Evolutionary conservation across 2,113 vertebrate genomes (phyloP), one percentile per base, ranked within the genome.

Genomic region (Ellobius talpinus): DNA sequence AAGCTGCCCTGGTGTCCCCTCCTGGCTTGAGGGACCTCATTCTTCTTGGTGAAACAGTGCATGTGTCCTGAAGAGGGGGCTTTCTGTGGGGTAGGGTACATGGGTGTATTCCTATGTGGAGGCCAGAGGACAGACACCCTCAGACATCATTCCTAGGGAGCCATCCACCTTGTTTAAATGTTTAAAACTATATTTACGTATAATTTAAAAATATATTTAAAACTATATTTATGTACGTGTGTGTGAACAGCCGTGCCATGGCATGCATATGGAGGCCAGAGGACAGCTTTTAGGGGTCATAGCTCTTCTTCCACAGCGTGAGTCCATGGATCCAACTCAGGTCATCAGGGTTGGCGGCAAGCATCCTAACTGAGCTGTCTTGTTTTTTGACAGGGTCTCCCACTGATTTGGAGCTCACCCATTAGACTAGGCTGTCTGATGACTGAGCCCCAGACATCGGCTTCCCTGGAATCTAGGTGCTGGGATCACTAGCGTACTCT

Each of bases 11-110:
- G 4, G 76, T 42, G 16, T 5, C 47, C 42, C 66, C 13, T 61
- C 26, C 23, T 61, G n/a, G 3, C n/a, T 29, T 3, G 0, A 21
- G 50, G 39, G 4, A 0, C 6, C 1, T 47, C 61, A 42, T 2
- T 33, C 3, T 89, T 42, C 72, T 82, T 33, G 63, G 78, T 77
- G 39, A 26, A 21, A 31, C 36, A 14, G 0, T 84, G 58, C 29
- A 5, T 85, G 61, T 42, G 42, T 23, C 81, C 82, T 0, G 0
- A 87, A 39, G 33, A 11, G 16, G 11, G 14, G 45, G 31, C 21
- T 29, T 50, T 52, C 3, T 52, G 17, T 50, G 16, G 19, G 12
- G 50, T 55, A 9, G 16, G 68, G 31, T 36, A 50, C 19, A 23
- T 73, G 13, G 16, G 47, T 88, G 47, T 52, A 23, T 70, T 33